Evolutionary conservation across 2,888 invertebrate genomes (phyloP).

Genomic region (Anthophora plumipes): DNA sequence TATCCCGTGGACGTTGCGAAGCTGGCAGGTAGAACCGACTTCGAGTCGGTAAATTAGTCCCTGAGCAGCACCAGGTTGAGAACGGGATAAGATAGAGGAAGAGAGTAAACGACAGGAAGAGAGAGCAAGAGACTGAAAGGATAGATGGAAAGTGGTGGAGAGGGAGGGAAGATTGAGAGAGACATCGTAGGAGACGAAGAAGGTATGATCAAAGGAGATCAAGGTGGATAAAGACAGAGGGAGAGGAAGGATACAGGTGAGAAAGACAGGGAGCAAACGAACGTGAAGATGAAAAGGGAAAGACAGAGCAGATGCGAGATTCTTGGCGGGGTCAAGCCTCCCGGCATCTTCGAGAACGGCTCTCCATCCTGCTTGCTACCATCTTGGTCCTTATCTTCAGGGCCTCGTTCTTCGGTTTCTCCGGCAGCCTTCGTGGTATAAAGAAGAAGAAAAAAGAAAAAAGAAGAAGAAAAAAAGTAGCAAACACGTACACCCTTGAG

Average conservation of each 20-base stretch:
- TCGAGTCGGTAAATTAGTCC: constrained; percentile 74
- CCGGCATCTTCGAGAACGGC: constrained; percentile 70
- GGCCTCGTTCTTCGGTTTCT: constrained; percentile 44
- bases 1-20: constrained; percentile 58
- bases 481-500: constrained; percentile 59
- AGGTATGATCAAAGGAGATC: constrained; percentile 32
- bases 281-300: constrained; percentile 24
- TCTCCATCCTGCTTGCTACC: constrained; percentile 55
- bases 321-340: constrained; percentile 79
- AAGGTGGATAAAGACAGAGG: constrained; percentile 40
- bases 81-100: constrained; percentile 45
- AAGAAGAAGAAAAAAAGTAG: constrained; percentile 55
- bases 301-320: constrained; percentile 79
- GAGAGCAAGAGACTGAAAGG: not conserved
- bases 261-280: constrained; percentile 11
- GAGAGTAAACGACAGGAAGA: constrained; percentile 23
- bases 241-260: not conserved
- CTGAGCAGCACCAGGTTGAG: constrained; percentile 62
- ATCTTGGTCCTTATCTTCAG: constrained; percentile 25
- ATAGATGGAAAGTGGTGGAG: not conserved
- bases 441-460: no score
- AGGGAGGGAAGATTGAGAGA: not conserved
- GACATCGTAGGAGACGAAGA: no score
- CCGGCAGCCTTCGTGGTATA: constrained; percentile 36
- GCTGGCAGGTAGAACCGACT: constrained; percentile 70